A percentile compares a stretch with the other conserved stretches of the same genome.
Conservation (phyloP, 2,888 invertebrate genomes). For the Drosophila lutescens region DNA sequence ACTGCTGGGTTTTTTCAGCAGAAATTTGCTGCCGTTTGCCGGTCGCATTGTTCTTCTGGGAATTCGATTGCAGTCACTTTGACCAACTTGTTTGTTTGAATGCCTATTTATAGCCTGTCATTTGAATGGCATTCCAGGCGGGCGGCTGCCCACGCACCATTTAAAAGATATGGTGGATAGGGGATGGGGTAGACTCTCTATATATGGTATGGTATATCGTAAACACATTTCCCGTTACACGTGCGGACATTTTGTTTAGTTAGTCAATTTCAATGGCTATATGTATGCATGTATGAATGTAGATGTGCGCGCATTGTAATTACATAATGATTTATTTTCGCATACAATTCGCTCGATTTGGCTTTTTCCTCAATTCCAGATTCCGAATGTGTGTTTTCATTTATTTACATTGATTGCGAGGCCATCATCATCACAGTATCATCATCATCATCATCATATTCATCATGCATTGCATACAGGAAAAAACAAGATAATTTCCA, state of each 20-base stretch:
- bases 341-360: slow-evolving; percentile 49
- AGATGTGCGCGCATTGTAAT: slow-evolving; percentile 51
- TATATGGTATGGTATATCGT: slow-evolving; percentile 43
- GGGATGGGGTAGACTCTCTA: neutral
- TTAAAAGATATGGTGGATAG: slow-evolving; percentile 13
- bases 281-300: slow-evolving; percentile 4
- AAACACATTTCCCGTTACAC: slow-evolving; percentile 67
- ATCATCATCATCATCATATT: slow-evolving; percentile 13
- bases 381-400: slow-evolving; percentile 43
- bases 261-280: slow-evolving; percentile 26
- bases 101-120: slow-evolving; percentile 68
- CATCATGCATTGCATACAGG: slow-evolving; percentile 10
- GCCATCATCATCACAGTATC: slow-evolving; percentile 12
- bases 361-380: neutral
- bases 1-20: neutral
- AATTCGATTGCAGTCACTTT: slow-evolving; percentile 38
- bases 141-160: slow-evolving; percentile 24
- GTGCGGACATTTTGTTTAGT: slow-evolving; percentile 64
- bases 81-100: slow-evolving; percentile 26
- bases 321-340: slow-evolving; percentile 77
- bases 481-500: neutral
- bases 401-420: slow-evolving; percentile 60
- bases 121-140: slow-evolving; percentile 65
- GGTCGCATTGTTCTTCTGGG: slow-evolving; percentile 22
- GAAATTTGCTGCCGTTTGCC: slow-evolving; percentile 3